A percentile compares a stretch with the other conserved stretches of the same genome.
These are phyloP conservation scores for Orchestia grillus DNA, from an alignment of 1,140 invertebrate species.

Conservation along the genomic window DNA sequence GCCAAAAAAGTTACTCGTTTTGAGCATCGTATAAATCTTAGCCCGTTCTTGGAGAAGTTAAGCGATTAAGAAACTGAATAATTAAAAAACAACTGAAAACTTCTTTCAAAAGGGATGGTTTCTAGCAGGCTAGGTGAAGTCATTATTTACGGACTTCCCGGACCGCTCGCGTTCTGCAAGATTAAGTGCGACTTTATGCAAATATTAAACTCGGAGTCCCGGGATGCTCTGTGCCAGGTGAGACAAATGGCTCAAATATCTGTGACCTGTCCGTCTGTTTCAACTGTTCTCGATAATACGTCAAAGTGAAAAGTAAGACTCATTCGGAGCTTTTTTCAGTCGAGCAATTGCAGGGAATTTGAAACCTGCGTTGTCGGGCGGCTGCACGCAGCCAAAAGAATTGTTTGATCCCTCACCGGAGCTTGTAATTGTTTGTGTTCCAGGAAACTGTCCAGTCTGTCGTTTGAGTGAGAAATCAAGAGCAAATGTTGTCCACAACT, in stretches of 20 bases:
- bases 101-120: background rate
- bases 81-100: background rate
- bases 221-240: background rate
- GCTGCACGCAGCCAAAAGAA: background rate
- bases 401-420: background rate
- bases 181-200: slow-evolving; percentile 1
- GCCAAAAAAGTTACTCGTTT: background rate
- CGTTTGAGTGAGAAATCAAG: background rate
- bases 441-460: background rate
- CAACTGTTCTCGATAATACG: background rate
- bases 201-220: background rate
- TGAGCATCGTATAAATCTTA: background rate
- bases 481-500: background rate
- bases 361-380: background rate
- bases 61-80: slow-evolving; percentile 4
- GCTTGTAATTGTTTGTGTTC: background rate
- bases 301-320: background rate
- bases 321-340: background rate
- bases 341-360: background rate
- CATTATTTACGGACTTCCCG: background rate
- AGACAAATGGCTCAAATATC: slow-evolving; percentile 8
- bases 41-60: background rate
- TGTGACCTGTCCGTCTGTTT: background rate
- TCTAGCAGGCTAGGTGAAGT: background rate
- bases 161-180: background rate